These are phyloP conservation scores for Gopherus flavomarginatus DNA, from an alignment of 2,113 vertebrate genomes.

Conservation along the genomic window DNA sequence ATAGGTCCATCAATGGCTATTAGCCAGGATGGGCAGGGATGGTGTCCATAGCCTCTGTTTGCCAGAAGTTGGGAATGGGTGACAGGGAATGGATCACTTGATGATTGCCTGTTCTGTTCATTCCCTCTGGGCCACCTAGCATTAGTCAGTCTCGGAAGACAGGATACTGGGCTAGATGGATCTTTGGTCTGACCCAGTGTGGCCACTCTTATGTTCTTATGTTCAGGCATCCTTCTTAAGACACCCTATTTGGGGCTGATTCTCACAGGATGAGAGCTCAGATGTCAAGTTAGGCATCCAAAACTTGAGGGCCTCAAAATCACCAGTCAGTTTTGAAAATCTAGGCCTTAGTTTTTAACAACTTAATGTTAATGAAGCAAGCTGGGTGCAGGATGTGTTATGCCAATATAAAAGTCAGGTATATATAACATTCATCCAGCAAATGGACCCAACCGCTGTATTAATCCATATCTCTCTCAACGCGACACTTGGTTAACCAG, in stretches of 20 bases:
- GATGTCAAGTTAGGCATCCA: not conserved
- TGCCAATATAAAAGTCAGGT: not conserved
- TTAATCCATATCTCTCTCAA: accelerated
- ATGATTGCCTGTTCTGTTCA: too few relatives aligned
- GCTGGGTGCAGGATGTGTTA: not conserved
- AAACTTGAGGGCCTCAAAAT: accelerated
- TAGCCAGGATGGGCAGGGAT: too few relatives aligned
- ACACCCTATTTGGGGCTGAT: accelerated
- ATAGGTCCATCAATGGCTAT: too few relatives aligned
- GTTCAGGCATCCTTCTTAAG: not conserved
- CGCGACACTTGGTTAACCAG: accelerated
- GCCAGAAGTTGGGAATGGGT: too few relatives aligned
- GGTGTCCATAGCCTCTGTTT: too few relatives aligned
- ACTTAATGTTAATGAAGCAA: not conserved
- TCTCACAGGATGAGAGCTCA: accelerated
- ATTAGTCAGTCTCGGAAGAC: too few relatives aligned
- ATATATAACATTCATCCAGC: not conserved
- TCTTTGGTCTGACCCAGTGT: too few relatives aligned
- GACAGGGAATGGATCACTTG: too few relatives aligned
- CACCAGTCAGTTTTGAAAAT: not conserved
- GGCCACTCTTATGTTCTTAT: too few relatives aligned
- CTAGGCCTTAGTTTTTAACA: not conserved
- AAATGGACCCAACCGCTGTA: not conserved
- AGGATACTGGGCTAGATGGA: too few relatives aligned
- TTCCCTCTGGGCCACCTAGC: too few relatives aligned